A percentile compares a stretch with the other conserved stretches of the same genome.
Conservation (phyloP, 2,113 vertebrate species). For the Pachycephala philippinensis region DNA sequence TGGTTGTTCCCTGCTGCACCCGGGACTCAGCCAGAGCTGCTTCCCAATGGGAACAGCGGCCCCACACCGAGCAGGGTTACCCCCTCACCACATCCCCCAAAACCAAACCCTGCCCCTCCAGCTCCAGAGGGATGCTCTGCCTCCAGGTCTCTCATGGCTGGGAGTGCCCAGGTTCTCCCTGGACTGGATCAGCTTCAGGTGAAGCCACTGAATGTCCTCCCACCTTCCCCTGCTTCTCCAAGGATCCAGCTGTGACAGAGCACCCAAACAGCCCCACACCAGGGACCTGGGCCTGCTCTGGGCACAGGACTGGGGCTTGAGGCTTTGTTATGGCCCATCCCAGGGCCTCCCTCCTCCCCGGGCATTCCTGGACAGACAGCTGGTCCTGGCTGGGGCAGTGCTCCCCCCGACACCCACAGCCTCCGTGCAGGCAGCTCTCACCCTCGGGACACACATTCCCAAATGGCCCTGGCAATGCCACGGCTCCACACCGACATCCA, state of each 20-base stretch:
- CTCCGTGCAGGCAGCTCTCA: rapidly evolving
- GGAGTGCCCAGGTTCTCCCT: rapidly evolving
- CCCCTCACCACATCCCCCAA: rapidly evolving
- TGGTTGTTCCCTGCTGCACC: rapidly evolving
- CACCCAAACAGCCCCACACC: rapidly evolving
- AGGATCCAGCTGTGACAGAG: neutral
- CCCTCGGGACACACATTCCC: rapidly evolving
- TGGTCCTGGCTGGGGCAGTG: rapidly evolving
- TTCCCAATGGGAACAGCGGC: rapidly evolving
- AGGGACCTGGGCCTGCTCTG: rapidly evolving
- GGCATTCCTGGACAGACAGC: rapidly evolving
- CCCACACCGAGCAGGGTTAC: rapidly evolving
- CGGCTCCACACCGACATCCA: rapidly evolving
- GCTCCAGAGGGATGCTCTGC: neutral
- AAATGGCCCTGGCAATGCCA: neutral
- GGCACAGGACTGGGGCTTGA: no score
- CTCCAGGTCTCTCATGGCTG: rapidly evolving
- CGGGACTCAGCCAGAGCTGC: rapidly evolving
- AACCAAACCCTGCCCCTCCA: rapidly evolving
- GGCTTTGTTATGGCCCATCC: rapidly evolving
- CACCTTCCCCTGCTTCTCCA: neutral
- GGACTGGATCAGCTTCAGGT: neutral
- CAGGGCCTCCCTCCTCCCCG: rapidly evolving
- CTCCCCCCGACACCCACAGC: rapidly evolving
- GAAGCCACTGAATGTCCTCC: rapidly evolving